These are phyloP conservation scores for Drosophila repletoides DNA, from an alignment of 1,140 invertebrate genomes.

Conservation along the genomic window DNA sequence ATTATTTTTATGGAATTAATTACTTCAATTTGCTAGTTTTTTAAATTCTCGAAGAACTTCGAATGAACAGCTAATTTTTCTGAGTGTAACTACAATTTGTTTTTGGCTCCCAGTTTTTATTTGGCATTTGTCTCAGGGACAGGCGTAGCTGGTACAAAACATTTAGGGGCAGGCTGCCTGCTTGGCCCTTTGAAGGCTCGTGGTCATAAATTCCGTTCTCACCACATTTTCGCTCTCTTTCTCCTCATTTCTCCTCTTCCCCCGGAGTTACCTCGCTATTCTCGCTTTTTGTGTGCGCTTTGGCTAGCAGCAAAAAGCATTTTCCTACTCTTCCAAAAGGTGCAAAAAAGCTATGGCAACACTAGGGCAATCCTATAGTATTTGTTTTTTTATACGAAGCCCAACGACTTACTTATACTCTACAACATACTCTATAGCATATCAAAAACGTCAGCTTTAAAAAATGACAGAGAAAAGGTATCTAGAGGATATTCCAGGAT, in stretches of 20 bases:
- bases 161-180: slow-evolving; percentile 55
- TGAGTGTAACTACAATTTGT: slow-evolving; percentile 21
- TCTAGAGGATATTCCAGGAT: too few relatives aligned
- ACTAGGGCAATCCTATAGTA: slow-evolving; percentile 19
- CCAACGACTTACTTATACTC: slow-evolving; percentile 43
- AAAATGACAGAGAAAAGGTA: too few relatives aligned
- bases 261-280: neutral
- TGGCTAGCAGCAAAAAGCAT: slow-evolving; percentile 50
- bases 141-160: slow-evolving; percentile 46
- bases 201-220: slow-evolving; percentile 81
- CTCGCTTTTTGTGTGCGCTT: slow-evolving; percentile 30
- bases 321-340: slow-evolving; percentile 61
- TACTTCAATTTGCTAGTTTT: too few relatives aligned
- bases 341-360: slow-evolving; percentile 61
- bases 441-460: too few relatives aligned
- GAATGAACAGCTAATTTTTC: too few relatives aligned
- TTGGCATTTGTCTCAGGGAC: slow-evolving; percentile 33
- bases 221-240: slow-evolving; percentile 67
- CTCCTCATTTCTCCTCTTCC: neutral
- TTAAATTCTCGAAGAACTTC: too few relatives aligned
- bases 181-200: slow-evolving; percentile 75
- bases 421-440: neutral
- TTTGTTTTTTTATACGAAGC: neutral
- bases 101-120: slow-evolving; percentile 40
- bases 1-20: too few relatives aligned